Evolutionary conservation across 2,797 vertebrate species (phyloP).

Genomic region (Micrastur ruficollis): DNA sequence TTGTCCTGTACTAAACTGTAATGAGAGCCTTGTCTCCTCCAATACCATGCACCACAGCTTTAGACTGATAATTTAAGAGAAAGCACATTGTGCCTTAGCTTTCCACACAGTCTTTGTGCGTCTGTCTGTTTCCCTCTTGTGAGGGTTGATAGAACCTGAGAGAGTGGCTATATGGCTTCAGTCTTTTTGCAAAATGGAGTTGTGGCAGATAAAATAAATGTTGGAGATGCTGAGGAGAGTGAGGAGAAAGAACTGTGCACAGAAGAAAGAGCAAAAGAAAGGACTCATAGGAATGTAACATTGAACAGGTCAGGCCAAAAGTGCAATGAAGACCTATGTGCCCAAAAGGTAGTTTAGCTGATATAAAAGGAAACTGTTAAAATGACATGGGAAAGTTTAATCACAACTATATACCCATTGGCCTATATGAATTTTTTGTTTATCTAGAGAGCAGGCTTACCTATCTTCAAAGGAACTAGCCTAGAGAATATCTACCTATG

Average conservation of each 20-base stretch:
- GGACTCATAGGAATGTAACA: neutral
- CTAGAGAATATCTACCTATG: neutral
- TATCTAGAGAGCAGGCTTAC: neutral
- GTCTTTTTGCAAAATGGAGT: neutral
- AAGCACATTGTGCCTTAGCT: neutral
- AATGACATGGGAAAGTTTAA: neutral
- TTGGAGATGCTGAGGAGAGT: neutral
- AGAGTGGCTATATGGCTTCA: neutral
- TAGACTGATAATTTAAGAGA: neutral
- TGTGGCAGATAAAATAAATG: neutral
- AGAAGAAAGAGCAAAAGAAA: neutral
- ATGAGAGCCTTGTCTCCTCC: conserved; percentile 5
- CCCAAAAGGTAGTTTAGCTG: neutral
- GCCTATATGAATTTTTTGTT: neutral
- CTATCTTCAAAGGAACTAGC: neutral
- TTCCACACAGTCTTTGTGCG: neutral
- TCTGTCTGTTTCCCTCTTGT: neutral
- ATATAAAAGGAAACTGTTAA: neutral
- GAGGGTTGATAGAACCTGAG: neutral
- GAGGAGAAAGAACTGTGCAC: neutral
- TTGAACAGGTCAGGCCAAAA: neutral
- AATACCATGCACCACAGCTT: neutral
- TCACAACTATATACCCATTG: neutral
- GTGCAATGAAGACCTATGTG: neutral
- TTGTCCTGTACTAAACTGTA: neutral